Conservation (phyloP, 2,888 invertebrate genomes). For the Neoscelio sp. region DNA sequence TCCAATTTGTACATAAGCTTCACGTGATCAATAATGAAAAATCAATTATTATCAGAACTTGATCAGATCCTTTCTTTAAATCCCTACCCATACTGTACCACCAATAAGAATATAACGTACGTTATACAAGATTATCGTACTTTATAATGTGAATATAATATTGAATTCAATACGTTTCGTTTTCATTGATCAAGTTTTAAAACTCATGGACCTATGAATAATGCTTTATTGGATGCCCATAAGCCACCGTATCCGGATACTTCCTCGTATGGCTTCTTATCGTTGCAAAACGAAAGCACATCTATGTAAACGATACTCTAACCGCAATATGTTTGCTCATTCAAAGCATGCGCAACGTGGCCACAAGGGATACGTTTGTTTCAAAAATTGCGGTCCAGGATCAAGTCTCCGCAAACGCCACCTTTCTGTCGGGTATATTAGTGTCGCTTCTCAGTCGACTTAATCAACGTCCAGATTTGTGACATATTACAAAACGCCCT, state of each 20-base stretch:
- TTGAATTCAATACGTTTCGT: too few relatives aligned
- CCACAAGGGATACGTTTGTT: constrained; percentile 55
- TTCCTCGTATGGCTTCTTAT: constrained; percentile 3
- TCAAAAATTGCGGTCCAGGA: constrained; percentile 48
- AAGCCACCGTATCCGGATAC: not conserved
- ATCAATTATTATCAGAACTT: too few relatives aligned
- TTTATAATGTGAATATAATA: too few relatives aligned
- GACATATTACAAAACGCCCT: constrained; percentile 75
- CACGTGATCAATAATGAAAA: too few relatives aligned
- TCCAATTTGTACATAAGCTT: too few relatives aligned
- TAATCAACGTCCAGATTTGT: constrained; percentile 74
- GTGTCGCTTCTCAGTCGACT: constrained; percentile 64
- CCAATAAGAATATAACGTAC: too few relatives aligned
- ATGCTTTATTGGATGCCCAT: too few relatives aligned
- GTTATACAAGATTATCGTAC: too few relatives aligned
- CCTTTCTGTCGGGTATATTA: constrained; percentile 65
- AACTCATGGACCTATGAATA: too few relatives aligned
- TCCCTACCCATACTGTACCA: too few relatives aligned
- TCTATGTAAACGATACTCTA: constrained; percentile 39
- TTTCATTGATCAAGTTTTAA: too few relatives aligned
- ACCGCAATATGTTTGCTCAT: constrained; percentile 43
- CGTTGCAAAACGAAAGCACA: constrained; percentile 8
- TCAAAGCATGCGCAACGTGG: constrained; percentile 53
- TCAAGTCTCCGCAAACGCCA: constrained; percentile 53
- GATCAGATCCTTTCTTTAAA: too few relatives aligned